Evolutionary conservation across 2,888 invertebrate species (phyloP).

Genomic region (Campopleginae sp.): DNA sequence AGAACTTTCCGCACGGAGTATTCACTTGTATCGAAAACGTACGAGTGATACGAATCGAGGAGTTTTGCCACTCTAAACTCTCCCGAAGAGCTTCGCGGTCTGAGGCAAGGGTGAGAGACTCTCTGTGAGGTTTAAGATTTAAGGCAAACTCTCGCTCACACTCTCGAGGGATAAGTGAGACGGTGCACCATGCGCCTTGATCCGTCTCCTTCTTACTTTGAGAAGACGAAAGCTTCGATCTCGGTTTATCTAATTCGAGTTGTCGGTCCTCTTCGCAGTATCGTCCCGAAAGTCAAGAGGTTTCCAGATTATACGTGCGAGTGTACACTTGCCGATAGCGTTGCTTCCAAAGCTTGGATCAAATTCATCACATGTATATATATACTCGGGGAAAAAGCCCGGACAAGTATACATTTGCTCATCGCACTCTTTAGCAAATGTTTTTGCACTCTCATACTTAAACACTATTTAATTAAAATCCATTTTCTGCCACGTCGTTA

Average conservation of each 20-base stretch:
- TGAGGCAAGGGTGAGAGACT: conserved; percentile 69
- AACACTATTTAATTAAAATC: too few species aligned
- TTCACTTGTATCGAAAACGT: conserved; percentile 53
- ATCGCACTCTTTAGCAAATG: too few species aligned
- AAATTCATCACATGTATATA: conserved; percentile 30
- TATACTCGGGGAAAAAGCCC: too few species aligned
- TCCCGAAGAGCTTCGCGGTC: conserved; percentile 76
- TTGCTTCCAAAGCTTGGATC: conserved; percentile 45
- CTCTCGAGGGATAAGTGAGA: conserved; percentile 78
- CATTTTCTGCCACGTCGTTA: too few species aligned
- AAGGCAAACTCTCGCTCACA: conserved; percentile 76
- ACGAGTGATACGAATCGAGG: conserved; percentile 61
- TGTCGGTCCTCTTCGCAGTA: conserved; percentile 77
- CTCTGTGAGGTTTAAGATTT: conserved; percentile 81
- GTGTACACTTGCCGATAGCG: conserved; percentile 61
- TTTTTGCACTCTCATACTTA: too few species aligned
- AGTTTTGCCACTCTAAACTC: conserved; percentile 80
- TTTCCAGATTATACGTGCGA: conserved; percentile 62
- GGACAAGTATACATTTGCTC: too few species aligned
- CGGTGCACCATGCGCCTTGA: conserved; percentile 80
- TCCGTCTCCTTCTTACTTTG: conserved; percentile 81
- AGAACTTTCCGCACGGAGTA: conserved; percentile 31
- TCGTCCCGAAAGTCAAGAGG: conserved; percentile 57
- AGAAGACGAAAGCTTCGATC: conserved; percentile 75
- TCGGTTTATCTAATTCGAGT: conserved; percentile 83